Evolutionary conservation across 2,113 vertebrate genomes (phyloP).

Genomic region (Paedocypris sp.): DNA sequence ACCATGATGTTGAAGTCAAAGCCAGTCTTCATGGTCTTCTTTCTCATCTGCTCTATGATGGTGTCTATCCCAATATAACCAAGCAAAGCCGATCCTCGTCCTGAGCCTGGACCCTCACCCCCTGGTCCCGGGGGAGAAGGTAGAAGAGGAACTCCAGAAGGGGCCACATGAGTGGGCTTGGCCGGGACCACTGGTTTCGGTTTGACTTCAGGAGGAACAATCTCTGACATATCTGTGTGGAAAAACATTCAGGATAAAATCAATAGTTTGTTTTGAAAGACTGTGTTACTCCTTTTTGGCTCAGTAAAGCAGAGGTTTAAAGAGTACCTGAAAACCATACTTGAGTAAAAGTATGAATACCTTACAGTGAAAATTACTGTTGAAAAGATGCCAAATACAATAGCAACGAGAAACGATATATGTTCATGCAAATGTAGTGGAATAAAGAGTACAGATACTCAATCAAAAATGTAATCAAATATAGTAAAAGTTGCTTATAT

Average conservation of each 20-base stretch:
- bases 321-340: too few relatives aligned
- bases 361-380: too few relatives aligned
- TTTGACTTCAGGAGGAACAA: conserved; percentile 80
- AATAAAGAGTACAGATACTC: too few relatives aligned
- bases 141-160: conserved; percentile 43
- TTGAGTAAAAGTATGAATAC: too few relatives aligned
- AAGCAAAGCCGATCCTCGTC: conserved; percentile 68
- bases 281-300: too few relatives aligned
- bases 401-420: too few relatives aligned
- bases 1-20: conserved; percentile 98
- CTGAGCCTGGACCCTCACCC: conserved; percentile 34
- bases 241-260: background rate
- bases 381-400: too few relatives aligned
- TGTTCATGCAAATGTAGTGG: too few relatives aligned
- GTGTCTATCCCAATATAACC: conserved; percentile 94
- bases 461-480: too few relatives aligned
- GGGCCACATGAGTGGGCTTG: conserved; percentile 78
- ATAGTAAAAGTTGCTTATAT: too few relatives aligned
- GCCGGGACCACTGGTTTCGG: conserved; percentile 84
- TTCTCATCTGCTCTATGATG: conserved; percentile 96
- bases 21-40: conserved; percentile 97
- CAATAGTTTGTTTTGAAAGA: too few relatives aligned
- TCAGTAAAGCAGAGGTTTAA: too few relatives aligned
- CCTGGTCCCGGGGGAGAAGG: conserved; percentile 44
- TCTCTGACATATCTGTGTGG: conserved; percentile 81